Evolutionary conservation across 2,888 invertebrate genomes (phyloP).

Genomic region (Nemoura dubitans): DNA sequence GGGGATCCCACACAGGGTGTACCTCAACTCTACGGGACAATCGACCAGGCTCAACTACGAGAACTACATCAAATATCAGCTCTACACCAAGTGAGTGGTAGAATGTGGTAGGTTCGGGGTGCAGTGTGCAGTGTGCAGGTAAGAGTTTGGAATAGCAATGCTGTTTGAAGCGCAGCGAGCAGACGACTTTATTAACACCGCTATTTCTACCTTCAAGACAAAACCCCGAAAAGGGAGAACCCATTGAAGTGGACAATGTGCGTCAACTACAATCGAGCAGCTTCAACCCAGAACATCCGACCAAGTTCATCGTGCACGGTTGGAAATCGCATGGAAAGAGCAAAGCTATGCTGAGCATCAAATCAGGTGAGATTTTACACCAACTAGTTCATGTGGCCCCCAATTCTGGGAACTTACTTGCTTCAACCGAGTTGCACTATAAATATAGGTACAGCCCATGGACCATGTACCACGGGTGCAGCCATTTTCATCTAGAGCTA

Average conservation of each 20-base stretch:
- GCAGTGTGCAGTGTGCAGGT: too few relatives aligned
- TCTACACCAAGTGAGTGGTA: slow-evolving; percentile 50
- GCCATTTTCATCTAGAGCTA: too few relatives aligned
- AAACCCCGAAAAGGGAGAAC: neutral
- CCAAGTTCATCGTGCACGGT: slow-evolving; percentile 50
- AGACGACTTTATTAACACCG: neutral
- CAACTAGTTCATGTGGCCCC: too few relatives aligned
- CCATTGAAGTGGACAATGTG: slow-evolving; percentile 42
- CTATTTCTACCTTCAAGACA: neutral
- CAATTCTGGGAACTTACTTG: too few relatives aligned
- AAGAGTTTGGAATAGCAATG: too few relatives aligned
- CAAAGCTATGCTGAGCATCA: slow-evolving; percentile 46
- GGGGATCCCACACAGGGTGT: slow-evolving; percentile 58
- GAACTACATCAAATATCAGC: slow-evolving; percentile 47
- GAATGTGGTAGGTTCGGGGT: too few relatives aligned
- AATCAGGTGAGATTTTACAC: slow-evolving; percentile 45
- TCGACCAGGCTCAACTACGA: slow-evolving; percentile 30
- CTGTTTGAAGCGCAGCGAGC: too few relatives aligned
- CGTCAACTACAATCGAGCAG: slow-evolving; percentile 31
- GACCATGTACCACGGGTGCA: too few relatives aligned
- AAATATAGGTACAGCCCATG: too few relatives aligned
- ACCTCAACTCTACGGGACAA: slow-evolving; percentile 54
- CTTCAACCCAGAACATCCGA: slow-evolving; percentile 45
- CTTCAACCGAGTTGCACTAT: too few relatives aligned
- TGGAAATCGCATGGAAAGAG: slow-evolving; percentile 48